These are phyloP conservation scores for Ianthella basta DNA, from an alignment of 37 sponge, comb jelly and placozoan genomes.

Conservation along the genomic window DNA sequence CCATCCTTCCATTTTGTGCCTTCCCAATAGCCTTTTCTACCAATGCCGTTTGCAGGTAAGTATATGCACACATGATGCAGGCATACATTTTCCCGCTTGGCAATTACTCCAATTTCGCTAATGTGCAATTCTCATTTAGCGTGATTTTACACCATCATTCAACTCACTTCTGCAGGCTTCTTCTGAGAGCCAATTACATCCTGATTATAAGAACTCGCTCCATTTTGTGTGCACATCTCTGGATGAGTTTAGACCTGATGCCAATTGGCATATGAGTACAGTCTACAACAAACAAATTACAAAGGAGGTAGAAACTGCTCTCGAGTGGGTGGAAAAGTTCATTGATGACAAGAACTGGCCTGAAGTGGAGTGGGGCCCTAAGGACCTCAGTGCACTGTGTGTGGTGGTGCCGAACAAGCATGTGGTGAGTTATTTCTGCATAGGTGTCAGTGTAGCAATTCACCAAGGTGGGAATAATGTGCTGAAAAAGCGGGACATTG, in stretches of 20 bases:
- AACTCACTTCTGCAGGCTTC: too few species aligned
- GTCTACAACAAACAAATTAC: not conserved
- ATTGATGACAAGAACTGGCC: slow-evolving; percentile 67
- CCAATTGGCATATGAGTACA: not conserved
- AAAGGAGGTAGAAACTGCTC: slow-evolving; percentile 38
- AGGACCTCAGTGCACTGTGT: slow-evolving; percentile 9
- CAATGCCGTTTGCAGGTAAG: slow-evolving; percentile 30
- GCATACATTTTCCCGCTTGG: too few species aligned
- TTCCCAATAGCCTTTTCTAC: slow-evolving; percentile 57
- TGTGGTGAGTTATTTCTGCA: not conserved
- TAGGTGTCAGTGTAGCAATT: too few species aligned
- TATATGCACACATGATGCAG: not conserved
- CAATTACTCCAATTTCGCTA: too few species aligned
- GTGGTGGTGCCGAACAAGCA: slow-evolving; percentile 16
- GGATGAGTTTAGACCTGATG: not conserved
- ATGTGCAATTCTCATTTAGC: too few species aligned
- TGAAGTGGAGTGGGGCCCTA: slow-evolving; percentile 10
- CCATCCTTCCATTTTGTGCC: slow-evolving; percentile 45
- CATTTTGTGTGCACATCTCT: slow-evolving; percentile 63
- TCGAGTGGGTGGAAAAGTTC: slow-evolving; percentile 33
- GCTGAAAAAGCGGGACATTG: too few species aligned
- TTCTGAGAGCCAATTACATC: slow-evolving; percentile 32
- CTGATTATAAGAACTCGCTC: slow-evolving; percentile 34
- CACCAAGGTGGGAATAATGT: too few species aligned
- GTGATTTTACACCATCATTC: too few species aligned